These are phyloP conservation scores for Zaprionus capensis DNA, from an alignment of 1,140 invertebrate species.

Conservation along the genomic window DNA sequence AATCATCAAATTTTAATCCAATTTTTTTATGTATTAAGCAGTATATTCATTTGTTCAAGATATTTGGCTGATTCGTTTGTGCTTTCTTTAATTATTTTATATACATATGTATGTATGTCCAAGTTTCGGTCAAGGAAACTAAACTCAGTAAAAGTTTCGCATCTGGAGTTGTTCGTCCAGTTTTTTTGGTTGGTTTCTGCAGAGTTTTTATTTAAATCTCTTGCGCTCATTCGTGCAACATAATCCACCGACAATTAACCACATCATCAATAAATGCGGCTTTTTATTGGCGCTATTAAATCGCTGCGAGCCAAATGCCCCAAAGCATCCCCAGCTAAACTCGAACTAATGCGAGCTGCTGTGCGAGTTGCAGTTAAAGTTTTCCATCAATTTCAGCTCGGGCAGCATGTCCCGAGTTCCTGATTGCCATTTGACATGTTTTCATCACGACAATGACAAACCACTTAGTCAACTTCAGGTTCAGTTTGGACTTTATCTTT, in stretches of 20 bases:
- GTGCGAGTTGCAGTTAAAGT: constrained; percentile 40
- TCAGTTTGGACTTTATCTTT: constrained; percentile 34
- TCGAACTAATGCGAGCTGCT: constrained; percentile 19
- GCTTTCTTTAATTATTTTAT: background rate
- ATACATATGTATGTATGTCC: background rate
- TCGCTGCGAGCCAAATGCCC: constrained; percentile 25
- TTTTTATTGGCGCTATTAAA: constrained; percentile 37
- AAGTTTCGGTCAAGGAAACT: background rate
- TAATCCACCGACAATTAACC: constrained; percentile 27
- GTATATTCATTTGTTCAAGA: background rate
- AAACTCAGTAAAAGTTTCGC: background rate
- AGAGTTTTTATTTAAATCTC: constrained; percentile 7
- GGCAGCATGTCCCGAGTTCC: constrained; percentile 42
- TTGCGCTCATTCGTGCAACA: constrained; percentile 17
- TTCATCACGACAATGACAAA: constrained; percentile 65
- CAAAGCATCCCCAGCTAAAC: background rate
- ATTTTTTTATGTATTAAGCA: background rate
- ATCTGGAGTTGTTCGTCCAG: background rate
- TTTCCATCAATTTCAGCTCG: constrained; percentile 52
- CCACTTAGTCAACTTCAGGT: constrained; percentile 52
- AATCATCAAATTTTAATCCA: background rate
- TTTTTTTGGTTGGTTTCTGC: background rate
- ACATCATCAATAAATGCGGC: constrained; percentile 37
- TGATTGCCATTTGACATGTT: constrained; percentile 45
- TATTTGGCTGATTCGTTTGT: background rate